These are phyloP conservation scores for Caretta caretta DNA, from an alignment of 2,113 vertebrate species.

Conservation along the genomic window DNA sequence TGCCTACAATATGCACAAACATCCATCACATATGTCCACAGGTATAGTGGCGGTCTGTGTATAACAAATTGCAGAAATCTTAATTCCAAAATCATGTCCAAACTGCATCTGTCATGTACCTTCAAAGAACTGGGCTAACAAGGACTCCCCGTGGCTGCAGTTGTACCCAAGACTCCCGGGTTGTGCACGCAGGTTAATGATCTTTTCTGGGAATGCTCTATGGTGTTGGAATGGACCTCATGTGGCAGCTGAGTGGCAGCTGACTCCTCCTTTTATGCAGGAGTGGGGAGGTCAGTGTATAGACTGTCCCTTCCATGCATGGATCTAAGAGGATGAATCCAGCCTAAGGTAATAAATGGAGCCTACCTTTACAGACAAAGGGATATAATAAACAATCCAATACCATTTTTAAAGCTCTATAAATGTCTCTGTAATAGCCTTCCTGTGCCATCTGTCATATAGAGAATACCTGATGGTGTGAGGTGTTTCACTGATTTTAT, in stretches of 20 bases:
- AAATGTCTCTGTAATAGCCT: not conserved
- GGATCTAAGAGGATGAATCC: not conserved
- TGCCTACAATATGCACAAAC: too few species aligned
- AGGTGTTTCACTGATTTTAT: not conserved
- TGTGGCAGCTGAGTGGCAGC: not conserved
- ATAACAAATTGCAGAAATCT: too few species aligned
- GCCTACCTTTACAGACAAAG: not conserved
- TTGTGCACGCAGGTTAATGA: too few species aligned
- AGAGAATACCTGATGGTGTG: not conserved
- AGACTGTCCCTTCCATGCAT: not conserved
- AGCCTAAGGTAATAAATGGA: rapidly evolving
- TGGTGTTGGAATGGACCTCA: not conserved
- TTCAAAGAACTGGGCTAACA: too few species aligned
- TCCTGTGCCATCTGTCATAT: not conserved
- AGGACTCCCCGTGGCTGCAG: rapidly evolving
- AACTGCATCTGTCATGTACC: too few species aligned
- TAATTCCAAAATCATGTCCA: too few species aligned
- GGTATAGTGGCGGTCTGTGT: too few species aligned
- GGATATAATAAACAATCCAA: not conserved
- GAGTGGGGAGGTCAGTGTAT: rapidly evolving
- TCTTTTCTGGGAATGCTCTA: too few species aligned
- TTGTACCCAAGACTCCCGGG: not conserved
- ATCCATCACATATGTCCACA: too few species aligned
- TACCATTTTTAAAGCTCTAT: not conserved
- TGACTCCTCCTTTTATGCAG: rapidly evolving